Base-by-base conservation (phyloP, 2,888 invertebrate species). In the Amaurobius ferox region DNA sequence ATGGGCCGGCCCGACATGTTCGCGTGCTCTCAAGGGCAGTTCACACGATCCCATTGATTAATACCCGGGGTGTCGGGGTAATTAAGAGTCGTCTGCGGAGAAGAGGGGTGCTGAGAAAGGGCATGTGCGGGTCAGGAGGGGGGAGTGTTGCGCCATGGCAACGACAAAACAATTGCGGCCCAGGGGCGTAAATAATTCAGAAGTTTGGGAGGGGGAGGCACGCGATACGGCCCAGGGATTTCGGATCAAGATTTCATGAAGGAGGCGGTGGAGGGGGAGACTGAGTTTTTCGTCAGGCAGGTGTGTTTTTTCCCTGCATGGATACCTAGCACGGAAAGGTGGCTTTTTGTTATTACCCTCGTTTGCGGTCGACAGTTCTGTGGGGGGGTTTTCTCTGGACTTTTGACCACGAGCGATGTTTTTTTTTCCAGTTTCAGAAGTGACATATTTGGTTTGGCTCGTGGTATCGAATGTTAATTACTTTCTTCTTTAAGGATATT, bases 31-130 rank as follows among this genome's bases (percentile, higher is more conserved):
- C 16, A 11, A 68, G 68, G 74, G 73, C 76, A 76, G 35, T 83
- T 83, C 81, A 83, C 81, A 83, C 81, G 83, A 72, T 72, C 83
- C n/a, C 83, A 85, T 85, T 85, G 83, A 85, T 85, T 85, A 85
- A 85, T 85, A 77, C 83, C 77, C 61, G 66, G 83, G 83, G 83
- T 85, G 83, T 85, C 77, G 77, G 77, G 83, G 83, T 85, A 85
- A 85, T 85, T 85, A 85, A 85, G 83, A 76, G 76, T 74, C 74
- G 55, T 70, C 55, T 23, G 23, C 55, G 5, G 16, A 55, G 55
- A 3, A 55, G 55, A 19, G 61, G 72, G 79, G 80, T 67, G 67
- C 67, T 80, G 80, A 68, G 80, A 80, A 80, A 80, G 80, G 80
- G 67, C 80, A 74, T 68, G 74, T 80, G 80, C 67, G 62, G 80